These are phyloP conservation scores for Syritta pipiens DNA, from an alignment of 2,888 invertebrate genomes.

Conservation along the genomic window DNA sequence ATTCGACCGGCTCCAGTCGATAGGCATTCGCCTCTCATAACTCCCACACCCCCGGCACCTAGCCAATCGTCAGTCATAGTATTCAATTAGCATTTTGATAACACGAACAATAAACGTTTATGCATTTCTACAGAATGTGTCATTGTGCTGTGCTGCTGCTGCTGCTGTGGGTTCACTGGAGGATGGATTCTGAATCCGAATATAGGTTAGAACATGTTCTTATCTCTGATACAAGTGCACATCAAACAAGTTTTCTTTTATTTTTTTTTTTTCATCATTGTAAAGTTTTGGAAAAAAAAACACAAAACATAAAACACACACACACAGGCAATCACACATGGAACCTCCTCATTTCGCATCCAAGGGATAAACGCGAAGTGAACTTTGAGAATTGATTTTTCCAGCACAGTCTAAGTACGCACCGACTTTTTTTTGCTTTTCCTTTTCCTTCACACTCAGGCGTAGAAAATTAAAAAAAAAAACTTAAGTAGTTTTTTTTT, in stretches of 20 bases:
- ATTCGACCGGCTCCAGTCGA: constrained; percentile 49
- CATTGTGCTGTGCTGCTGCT: no score
- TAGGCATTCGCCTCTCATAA: background rate
- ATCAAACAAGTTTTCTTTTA: constrained; percentile 29
- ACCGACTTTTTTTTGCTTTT: constrained; percentile 32
- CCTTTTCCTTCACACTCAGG: background rate
- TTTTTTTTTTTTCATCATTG: constrained; percentile 11
- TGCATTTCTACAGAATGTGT: background rate
- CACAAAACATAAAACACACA: constrained; percentile 7
- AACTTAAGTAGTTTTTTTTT: background rate
- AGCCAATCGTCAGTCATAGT: background rate
- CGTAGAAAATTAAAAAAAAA: background rate
- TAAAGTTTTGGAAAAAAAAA: background rate
- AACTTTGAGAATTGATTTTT: constrained; percentile 58
- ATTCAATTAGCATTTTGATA: constrained; percentile 50
- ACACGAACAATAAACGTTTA: constrained; percentile 32
- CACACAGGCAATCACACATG: background rate
- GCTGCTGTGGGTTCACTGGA: no score
- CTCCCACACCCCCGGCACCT: background rate
- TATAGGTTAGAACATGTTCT: constrained; percentile 15
- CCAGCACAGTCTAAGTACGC: constrained; percentile 48
- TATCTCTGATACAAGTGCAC: constrained; percentile 35
- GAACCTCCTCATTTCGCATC: constrained; percentile 23
- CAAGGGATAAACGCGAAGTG: constrained; percentile 54
- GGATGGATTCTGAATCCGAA: background rate